Evolutionary conservation across 2,113 vertebrate genomes (phyloP), one percentile per base, ranked within the genome.

Genomic region (Heterotis niloticus): DNA sequence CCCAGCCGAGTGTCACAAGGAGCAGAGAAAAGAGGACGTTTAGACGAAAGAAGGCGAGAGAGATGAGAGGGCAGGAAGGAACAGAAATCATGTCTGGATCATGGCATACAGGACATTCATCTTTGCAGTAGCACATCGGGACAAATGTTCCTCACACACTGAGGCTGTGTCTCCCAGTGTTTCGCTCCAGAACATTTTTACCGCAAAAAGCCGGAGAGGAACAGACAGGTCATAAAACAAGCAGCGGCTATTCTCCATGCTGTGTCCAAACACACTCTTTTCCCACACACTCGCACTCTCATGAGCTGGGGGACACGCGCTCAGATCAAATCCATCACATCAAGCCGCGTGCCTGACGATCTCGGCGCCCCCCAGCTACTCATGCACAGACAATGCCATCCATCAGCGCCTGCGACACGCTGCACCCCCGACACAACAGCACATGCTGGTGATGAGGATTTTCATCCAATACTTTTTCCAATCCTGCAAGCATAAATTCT

Each of bases 271-370:
- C 1, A 10, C 34, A 14, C 20, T 24, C 14, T 2, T 52, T 28
- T 51, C 23, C 17, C 24, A 1, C 24, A 24, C 66, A 24, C 28
- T 28, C 4, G 34, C 2, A 2, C 18, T 20, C 11, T 52, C 54
- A 10, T 28, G 18, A 28, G 77, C 76, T 68, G 65, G 24, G 52
- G 77, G 28, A 57, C 51, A 77, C 24, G 24, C 18, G 26, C 54
- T 74, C 52, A 26, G 34, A 57, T 78, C 76, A 60, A 71, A 59
- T 71, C 67, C 65, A 60, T 78, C 56, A 78, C 77, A 60, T 78
- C 77, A 70, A 12, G 17, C 56, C 24, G 54, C 56, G 20, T 51
- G 67, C 66, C 77, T 78, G 66, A 57, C 77, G 70, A 66, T 56
- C 67, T 70, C 24, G 26, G 77, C 29, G 1, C 52, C 51, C 66